Evolutionary conservation across 2,888 invertebrate genomes (phyloP).

Genomic region (Cheilosia grossa): DNA sequence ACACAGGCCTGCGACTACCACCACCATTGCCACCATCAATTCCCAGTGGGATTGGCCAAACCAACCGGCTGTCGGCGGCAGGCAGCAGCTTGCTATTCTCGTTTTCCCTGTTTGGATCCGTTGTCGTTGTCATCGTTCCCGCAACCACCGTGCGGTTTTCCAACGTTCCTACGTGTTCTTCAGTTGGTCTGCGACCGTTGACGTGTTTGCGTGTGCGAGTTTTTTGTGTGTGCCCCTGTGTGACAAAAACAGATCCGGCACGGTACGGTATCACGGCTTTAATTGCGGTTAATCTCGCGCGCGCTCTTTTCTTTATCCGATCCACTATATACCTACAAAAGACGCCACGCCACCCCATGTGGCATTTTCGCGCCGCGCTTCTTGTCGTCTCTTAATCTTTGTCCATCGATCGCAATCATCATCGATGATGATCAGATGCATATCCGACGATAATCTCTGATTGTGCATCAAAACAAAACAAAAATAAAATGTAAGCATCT

Average conservation of each 20-base stretch:
- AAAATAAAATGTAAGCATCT: conserved; percentile 62
- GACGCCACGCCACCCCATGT: conserved; percentile 37
- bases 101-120: conserved; percentile 67
- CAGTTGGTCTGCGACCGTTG: conserved; percentile 83
- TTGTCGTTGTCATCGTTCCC: conserved; percentile 66
- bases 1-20: conserved; percentile 59
- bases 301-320: conserved; percentile 61
- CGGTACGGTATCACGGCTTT: conserved; percentile 68
- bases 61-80: conserved; percentile 65
- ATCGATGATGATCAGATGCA: conserved; percentile 52
- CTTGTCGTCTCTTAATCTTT: background rate
- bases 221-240: conserved; percentile 67
- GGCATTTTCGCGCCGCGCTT: conserved; percentile 56
- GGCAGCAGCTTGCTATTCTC: conserved; percentile 71
- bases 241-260: conserved; percentile 50
- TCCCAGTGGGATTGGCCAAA: conserved; percentile 74
- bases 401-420: conserved; percentile 18
- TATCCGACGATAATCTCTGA: conserved; percentile 48
- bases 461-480: conserved; percentile 39
- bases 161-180: conserved; percentile 76
- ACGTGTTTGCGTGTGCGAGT: conserved; percentile 79
- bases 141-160: conserved; percentile 72
- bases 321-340: background rate
- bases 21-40: conserved; percentile 72
- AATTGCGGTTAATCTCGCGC: conserved; percentile 74